Percentiles rank a stretch among this genome's conserved stretches.
Evolutionary conservation across 35 echinoderm and acorn worm species (phyloP).

Genomic region (Holothuria glaberrima): DNA sequence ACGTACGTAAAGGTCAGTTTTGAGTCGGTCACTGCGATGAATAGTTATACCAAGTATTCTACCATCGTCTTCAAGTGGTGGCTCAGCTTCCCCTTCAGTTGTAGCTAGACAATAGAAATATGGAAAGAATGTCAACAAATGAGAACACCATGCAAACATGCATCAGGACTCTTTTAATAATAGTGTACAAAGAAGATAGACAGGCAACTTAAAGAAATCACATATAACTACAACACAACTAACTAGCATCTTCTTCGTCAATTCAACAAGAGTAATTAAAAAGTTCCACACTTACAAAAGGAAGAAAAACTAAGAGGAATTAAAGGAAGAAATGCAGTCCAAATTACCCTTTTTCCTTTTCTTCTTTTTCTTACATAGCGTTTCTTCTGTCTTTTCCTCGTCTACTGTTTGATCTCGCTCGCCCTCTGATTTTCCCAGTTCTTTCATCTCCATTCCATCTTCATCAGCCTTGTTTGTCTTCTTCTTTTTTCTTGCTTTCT

Average conservation of each 20-base stretch:
- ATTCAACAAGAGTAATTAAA: too few species aligned
- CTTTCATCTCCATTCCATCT: constrained; percentile 18
- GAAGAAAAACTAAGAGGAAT: too few species aligned
- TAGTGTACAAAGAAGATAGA: too few species aligned
- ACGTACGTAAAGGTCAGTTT: constrained; percentile 87
- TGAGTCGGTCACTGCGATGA: constrained; percentile 94
- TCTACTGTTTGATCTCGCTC: constrained; percentile 46
- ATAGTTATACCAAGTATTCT: constrained; percentile 77
- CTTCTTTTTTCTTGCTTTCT: constrained; percentile 72
- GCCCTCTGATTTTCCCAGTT: constrained; percentile 48
- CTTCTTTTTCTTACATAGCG: constrained; percentile 68
- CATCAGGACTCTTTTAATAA: not conserved
- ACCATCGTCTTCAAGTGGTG: constrained; percentile 73
- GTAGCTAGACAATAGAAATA: not conserved
- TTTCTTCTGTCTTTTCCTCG: constrained; percentile 58
- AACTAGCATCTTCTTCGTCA: too few species aligned
- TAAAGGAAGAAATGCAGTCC: too few species aligned
- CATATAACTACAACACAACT: too few species aligned
- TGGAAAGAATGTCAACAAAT: not conserved
- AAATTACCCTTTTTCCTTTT: constrained; percentile 85
- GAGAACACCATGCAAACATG: not conserved
- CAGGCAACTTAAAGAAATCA: too few species aligned
- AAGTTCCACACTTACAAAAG: too few species aligned
- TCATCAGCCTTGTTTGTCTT: constrained; percentile 55
- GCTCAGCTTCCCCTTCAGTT: constrained; percentile 21